Percentiles rank a stretch among this genome's conserved stretches.
phyloP scores from a whole-genome alignment of 1,140 invertebrate genomes.

The Trichonephila clavipes region DNA sequence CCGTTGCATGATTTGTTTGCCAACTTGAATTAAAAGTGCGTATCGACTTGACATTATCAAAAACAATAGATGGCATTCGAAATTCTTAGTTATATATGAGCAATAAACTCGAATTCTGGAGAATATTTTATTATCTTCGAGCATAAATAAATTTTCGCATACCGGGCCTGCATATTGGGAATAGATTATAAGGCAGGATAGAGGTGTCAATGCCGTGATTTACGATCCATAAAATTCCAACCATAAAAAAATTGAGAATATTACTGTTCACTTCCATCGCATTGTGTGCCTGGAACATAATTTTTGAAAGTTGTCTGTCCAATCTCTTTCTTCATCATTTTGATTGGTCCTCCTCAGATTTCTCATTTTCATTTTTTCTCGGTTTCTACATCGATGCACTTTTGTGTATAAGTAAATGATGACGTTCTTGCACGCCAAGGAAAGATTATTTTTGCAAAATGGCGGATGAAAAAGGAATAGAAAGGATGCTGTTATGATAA shows the following conservation, averaged over 20 bases:
- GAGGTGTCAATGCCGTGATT: conserved; percentile 70
- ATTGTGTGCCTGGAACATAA: conserved; percentile 54
- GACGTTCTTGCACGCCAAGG: neutral
- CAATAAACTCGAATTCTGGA: conserved; percentile 59
- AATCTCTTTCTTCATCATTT: conserved; percentile 1
- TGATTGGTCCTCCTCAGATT: conserved; percentile 34
- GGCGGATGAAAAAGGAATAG: no score
- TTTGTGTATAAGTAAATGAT: conserved; percentile 46
- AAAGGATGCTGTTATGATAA: no score
- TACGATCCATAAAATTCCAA: conserved; percentile 53
- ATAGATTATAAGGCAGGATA: conserved; percentile 69
- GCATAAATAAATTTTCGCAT: conserved; percentile 71
- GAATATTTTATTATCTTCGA: conserved; percentile 61
- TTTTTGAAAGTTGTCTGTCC: conserved; percentile 26
- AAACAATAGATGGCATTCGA: conserved; percentile 65
- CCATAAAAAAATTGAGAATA: conserved; percentile 57
- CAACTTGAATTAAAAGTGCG: conserved; percentile 59
- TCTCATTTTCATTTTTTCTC: conserved; percentile 16
- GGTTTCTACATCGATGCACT: neutral
- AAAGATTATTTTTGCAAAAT: neutral
- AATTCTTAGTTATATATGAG: conserved; percentile 65
- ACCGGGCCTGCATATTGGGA: conserved; percentile 68
- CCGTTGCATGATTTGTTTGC: conserved; percentile 31
- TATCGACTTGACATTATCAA: conserved; percentile 32
- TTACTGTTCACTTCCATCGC: conserved; percentile 22